These are phyloP conservation scores for Odontophorus gujanensis DNA, from an alignment of 2,113 vertebrate species.

Conservation along the genomic window DNA sequence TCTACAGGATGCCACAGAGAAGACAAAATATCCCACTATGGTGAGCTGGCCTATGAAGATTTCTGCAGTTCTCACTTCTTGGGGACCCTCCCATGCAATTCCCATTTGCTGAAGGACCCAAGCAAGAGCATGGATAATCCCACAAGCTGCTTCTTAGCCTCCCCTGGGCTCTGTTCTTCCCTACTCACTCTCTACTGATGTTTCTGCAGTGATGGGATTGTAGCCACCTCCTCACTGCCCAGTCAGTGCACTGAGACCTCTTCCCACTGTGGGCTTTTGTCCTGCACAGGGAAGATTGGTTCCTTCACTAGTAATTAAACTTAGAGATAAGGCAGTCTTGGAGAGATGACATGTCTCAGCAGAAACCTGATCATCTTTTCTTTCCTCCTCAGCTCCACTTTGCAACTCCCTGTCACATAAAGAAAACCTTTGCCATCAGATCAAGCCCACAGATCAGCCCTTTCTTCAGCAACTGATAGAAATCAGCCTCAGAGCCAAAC, in stretches of 20 bases:
- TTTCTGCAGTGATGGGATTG: not conserved
- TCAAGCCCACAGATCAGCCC: not conserved
- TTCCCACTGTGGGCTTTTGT: not conserved
- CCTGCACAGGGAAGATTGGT: not conserved
- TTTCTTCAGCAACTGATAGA: not conserved
- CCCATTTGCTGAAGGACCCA: not conserved
- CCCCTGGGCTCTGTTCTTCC: not conserved
- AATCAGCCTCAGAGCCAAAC: not conserved
- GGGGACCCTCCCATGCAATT: not conserved
- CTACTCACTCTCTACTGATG: not conserved
- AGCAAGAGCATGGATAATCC: rapidly evolving
- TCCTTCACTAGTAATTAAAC: not conserved
- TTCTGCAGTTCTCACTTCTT: not conserved
- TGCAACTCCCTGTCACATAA: not conserved
- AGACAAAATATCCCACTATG: not conserved
- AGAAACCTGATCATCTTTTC: not conserved
- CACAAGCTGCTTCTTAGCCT: not conserved
- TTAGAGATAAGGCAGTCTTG: not conserved
- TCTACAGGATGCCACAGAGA: slow-evolving; percentile 43
- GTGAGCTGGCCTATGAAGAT: not conserved
- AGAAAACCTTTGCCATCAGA: not conserved
- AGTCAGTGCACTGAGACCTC: not conserved
- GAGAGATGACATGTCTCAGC: not conserved
- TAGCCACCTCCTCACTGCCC: not conserved
- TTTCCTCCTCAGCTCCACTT: not conserved